Evolutionary conservation across 1,140 invertebrate genomes (phyloP).

Genomic region (Caenorhabditis inopinata): DNA sequence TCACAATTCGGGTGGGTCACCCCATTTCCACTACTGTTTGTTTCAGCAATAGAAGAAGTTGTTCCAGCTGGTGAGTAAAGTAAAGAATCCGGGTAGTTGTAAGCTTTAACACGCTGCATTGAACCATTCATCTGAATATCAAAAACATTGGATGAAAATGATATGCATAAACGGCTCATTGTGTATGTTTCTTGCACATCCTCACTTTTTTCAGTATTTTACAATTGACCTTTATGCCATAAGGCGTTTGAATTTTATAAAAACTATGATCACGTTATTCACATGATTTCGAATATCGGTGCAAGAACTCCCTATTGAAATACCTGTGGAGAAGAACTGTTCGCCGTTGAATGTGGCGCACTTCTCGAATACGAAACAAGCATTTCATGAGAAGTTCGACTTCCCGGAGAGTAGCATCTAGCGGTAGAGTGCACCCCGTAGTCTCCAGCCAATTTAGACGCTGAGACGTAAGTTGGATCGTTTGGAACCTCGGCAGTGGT

Average conservation of each 20-base stretch:
- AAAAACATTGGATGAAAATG: background rate
- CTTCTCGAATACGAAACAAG: conserved; percentile 21
- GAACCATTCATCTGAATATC: conserved; percentile 38
- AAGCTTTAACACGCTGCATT: conserved; percentile 36
- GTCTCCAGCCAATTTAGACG: background rate
- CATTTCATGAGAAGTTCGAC: conserved; percentile 41
- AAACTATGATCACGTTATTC: no score
- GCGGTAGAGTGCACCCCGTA: conserved; percentile 24
- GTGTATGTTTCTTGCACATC: no score
- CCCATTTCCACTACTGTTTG: conserved; percentile 22
- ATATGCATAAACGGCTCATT: no score
- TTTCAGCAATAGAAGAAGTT: conserved; percentile 38
- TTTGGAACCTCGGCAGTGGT: background rate
- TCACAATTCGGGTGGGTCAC: background rate
- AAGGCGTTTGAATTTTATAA: no score
- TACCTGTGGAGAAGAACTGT: conserved; percentile 35
- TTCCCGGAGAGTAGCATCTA: conserved; percentile 41
- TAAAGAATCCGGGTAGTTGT: conserved; percentile 39
- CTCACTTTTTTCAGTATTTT: no score
- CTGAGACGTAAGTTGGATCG: conserved; percentile 22
- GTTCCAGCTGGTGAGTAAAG: conserved; percentile 45
- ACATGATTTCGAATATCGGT: no score
- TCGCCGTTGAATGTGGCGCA: background rate
- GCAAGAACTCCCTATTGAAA: no score
- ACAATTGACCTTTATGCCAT: no score